Evolutionary conservation across 2,113 vertebrate species (phyloP).

Genomic region (Lutjanus erythropterus): DNA sequence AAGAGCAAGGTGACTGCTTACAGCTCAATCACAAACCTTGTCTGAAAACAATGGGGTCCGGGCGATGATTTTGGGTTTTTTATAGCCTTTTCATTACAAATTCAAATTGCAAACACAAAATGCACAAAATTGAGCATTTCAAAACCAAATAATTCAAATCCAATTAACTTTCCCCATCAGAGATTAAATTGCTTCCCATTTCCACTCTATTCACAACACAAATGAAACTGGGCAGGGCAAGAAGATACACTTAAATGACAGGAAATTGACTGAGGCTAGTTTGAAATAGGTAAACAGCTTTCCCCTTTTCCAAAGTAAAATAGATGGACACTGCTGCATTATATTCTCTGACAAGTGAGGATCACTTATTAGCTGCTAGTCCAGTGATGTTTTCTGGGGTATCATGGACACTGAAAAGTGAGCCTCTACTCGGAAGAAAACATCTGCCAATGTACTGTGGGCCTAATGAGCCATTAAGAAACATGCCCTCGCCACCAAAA

Average conservation of each 20-base stretch:
- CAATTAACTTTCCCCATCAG: constrained; percentile 82
- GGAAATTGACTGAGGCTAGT: constrained; percentile 78
- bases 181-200: constrained; percentile 83
- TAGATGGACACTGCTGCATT: constrained; percentile 45
- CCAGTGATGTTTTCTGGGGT: constrained; percentile 57
- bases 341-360: constrained; percentile 60
- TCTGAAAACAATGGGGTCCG: constrained; percentile 47
- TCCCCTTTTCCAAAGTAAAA: constrained; percentile 51
- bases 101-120: constrained; percentile 80
- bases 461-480: constrained; percentile 87
- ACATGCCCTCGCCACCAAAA: constrained; percentile 87
- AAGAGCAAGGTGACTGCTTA: constrained; percentile 22
- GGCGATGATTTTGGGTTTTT: constrained; percentile 48
- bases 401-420: constrained; percentile 72
- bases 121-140: constrained; percentile 81
- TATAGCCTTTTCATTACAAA: constrained; percentile 78
- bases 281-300: constrained; percentile 74
- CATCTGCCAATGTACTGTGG: constrained; percentile 85
- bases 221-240: constrained; percentile 73
- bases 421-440: constrained; percentile 78
- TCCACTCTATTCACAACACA: constrained; percentile 82
- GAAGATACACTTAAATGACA: constrained; percentile 76
- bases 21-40: constrained; percentile 44
- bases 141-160: constrained; percentile 84
- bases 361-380: constrained; percentile 51